Evolutionary conservation across 2,113 vertebrate genomes (phyloP).

Genomic region (Neodon shergylaensis): DNA sequence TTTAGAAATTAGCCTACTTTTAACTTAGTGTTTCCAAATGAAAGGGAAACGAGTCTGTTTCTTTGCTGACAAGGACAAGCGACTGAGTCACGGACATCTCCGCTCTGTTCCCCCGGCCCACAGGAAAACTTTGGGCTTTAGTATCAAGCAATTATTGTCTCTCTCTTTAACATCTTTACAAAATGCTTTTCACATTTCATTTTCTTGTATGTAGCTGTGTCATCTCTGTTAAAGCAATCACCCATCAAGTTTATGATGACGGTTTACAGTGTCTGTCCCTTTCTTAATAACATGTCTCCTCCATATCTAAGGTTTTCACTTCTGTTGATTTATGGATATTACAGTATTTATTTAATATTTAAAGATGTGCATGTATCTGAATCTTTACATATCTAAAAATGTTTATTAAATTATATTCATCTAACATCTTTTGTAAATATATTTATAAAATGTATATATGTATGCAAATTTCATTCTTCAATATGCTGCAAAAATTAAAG

Average conservation of each 20-base stretch:
- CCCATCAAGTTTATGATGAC: constrained; percentile 20
- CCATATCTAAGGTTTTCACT: background rate
- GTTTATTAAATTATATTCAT: constrained; percentile 47
- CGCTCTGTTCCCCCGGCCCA: constrained; percentile 25
- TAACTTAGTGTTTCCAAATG: constrained; percentile 53
- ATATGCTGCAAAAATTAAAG: background rate
- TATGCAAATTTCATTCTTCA: constrained; percentile 30
- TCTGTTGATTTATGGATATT: constrained; percentile 19
- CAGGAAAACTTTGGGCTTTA: constrained; percentile 32
- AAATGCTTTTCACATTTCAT: constrained; percentile 26
- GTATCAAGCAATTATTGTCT: background rate
- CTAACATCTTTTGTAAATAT: background rate
- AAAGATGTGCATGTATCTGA: background rate
- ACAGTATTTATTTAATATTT: constrained; percentile 44
- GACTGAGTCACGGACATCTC: constrained; percentile 38
- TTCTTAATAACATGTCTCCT: background rate
- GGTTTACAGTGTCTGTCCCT: background rate
- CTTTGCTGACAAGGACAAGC: background rate
- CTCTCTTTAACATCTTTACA: background rate
- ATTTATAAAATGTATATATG: constrained; percentile 36
- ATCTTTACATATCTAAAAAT: constrained; percentile 45
- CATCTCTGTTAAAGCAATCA: constrained; percentile 10
- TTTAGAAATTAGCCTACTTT: constrained; percentile 54
- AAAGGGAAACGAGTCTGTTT: background rate
- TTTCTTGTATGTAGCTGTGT: background rate